Percentiles rank a stretch among this genome's conserved stretches.
phyloP scores from a whole-genome alignment of 2,888 invertebrate species.

The Marasmarcha lunaedactyla region DNA sequence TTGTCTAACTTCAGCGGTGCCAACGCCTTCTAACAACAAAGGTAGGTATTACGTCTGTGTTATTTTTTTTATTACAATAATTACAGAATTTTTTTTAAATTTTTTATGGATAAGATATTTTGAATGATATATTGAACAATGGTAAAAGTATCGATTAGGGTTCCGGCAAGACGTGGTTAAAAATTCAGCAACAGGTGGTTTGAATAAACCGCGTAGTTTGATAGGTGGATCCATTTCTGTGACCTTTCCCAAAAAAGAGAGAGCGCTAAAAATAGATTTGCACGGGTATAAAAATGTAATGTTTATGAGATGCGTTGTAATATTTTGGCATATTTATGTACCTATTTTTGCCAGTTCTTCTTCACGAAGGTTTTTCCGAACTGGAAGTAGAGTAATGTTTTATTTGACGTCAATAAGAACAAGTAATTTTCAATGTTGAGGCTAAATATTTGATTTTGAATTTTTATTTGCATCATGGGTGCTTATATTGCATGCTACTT shows the following conservation, averaged over 20 bases:
- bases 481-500: too few relatives aligned
- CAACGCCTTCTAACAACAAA: constrained; percentile 52
- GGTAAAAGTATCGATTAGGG: constrained; percentile 4
- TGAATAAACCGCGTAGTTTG: constrained; percentile 14
- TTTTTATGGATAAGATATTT: constrained; percentile 1
- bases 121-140: constrained; percentile 37
- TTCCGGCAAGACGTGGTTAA: constrained; percentile 20
- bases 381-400: too few relatives aligned
- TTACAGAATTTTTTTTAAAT: constrained; percentile 5
- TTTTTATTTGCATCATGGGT: too few relatives aligned
- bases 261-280: too few relatives aligned
- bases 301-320: too few relatives aligned
- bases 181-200: constrained; percentile 64
- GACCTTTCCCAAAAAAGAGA: constrained; percentile 37
- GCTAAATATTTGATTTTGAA: too few relatives aligned
- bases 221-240: constrained; percentile 36
- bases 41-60: constrained; percentile 28
- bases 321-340: too few relatives aligned
- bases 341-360: too few relatives aligned
- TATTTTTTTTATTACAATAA: constrained; percentile 2
- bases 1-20: constrained; percentile 38
- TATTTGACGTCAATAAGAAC: too few relatives aligned
- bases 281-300: too few relatives aligned
- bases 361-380: too few relatives aligned
- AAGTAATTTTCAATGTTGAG: too few relatives aligned